Percentiles rank a stretch among this genome's conserved stretches.
Conservation (phyloP, 2,113 vertebrate species). For the Pungitius pungitius region DNA sequence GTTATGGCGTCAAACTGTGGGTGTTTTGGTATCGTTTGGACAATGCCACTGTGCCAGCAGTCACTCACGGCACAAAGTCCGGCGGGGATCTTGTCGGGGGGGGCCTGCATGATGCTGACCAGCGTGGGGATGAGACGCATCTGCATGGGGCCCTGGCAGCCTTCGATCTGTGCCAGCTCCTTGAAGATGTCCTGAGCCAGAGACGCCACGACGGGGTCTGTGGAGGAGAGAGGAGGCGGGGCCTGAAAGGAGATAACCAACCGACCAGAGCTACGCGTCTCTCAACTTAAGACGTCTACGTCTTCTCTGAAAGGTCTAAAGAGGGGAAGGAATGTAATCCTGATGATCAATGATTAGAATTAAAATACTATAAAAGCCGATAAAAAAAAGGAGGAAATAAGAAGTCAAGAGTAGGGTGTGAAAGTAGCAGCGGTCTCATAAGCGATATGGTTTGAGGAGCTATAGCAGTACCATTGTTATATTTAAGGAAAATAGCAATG, state of each 20-base stretch:
- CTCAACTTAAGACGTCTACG: neutral
- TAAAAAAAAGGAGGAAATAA: neutral
- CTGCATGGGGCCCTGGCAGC: slow-evolving; percentile 97
- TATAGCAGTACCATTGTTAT: slow-evolving; percentile 89
- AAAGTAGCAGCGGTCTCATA: neutral
- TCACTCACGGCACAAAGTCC: slow-evolving; percentile 94
- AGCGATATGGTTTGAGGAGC: neutral
- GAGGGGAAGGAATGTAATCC: neutral
- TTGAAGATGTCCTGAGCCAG: slow-evolving; percentile 98
- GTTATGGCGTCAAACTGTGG: neutral
- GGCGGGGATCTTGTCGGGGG: slow-evolving; percentile 94
- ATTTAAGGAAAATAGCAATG: slow-evolving; percentile 97
- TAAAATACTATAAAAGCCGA: neutral
- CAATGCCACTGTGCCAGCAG: neutral
- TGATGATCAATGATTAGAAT: neutral
- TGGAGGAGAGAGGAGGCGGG: slow-evolving; percentile 18
- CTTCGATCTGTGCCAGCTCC: slow-evolving; percentile 95
- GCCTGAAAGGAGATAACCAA: neutral
- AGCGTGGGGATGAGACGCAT: slow-evolving; percentile 97
- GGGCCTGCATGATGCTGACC: slow-evolving; percentile 99
- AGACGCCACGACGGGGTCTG: slow-evolving; percentile 97
- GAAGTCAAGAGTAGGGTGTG: neutral
- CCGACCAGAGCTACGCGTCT: neutral
- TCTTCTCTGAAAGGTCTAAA: slow-evolving; percentile 7
- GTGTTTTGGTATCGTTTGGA: neutral